Base-by-base conservation (phyloP, 2,888 invertebrate species). In the Dilophus febrilis region DNA sequence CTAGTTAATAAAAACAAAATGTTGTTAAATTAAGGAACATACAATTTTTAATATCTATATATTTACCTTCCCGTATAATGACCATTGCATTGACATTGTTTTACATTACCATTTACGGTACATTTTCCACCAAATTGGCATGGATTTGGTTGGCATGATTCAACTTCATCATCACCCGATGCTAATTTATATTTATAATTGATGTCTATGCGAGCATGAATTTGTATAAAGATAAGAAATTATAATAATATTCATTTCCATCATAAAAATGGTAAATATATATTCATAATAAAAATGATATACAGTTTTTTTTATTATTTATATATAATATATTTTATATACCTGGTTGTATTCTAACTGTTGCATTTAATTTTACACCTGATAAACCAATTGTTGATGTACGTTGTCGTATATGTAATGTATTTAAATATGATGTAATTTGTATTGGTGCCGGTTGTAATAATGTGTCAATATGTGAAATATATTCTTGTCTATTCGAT, bases 41-140 rank as follows among this genome's bases (percentile, higher is more conserved):
- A 35, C 19, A 29, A 26, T 22, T 29, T n/a, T n/a, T n/a, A n/a
- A n/a, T 38, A n/a, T 18, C 12, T 40, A 17, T 19, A 11, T 14
- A 47, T 45, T 48, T 49, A 53, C 52, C 61, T 64, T 75, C 82
- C 83, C 47, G 79, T 79, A 50, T 72, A 82, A 56, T 78, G 76
- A 44, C 77, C 76, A 26, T 62, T 59, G 53, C 83, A 83, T 46
- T 77, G 74, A 52, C 84, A 84, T 42, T 69, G 68, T 48, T 67
- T 72, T 45, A 60, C 71, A 6, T 60, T 57, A 18, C 71, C 71
- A 35, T 70, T 72, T 3, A 65, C 56, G 7, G 73, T 61, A 54
- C 83, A 84, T 50, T 70, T 71, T 1, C 82, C 83, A 11, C 69
- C 72, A 53, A 79, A 72, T 44, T 71, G 61, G 50, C 84, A 85